A percentile compares a stretch with the other conserved stretches of the same genome.
phyloP scores from a whole-genome alignment of 2,888 invertebrate species.

The Clivina fossor region DNA sequence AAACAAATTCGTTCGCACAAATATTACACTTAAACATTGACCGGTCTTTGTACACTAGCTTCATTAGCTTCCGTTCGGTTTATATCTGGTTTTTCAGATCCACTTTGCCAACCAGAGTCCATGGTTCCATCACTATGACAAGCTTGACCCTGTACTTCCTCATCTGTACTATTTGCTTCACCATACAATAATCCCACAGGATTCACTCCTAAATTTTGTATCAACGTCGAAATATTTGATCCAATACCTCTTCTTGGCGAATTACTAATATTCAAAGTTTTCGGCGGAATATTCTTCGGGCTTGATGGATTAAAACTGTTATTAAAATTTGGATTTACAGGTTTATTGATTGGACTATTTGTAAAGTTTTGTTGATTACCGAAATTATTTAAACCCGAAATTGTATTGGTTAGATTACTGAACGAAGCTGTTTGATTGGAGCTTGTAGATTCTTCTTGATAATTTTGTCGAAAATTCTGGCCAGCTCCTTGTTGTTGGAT shows the following conservation, averaged over 20 bases:
- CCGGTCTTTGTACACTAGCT: slow-evolving; percentile 44
- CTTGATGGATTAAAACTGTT: slow-evolving; percentile 43
- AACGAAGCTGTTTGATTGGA: slow-evolving; percentile 26
- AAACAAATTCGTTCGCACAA: neutral
- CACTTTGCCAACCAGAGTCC: slow-evolving; percentile 72
- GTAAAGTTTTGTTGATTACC: slow-evolving; percentile 44
- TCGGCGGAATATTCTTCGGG: slow-evolving; percentile 46
- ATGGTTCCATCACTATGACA: slow-evolving; percentile 58
- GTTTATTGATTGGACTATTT: slow-evolving; percentile 43
- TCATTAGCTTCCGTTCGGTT: slow-evolving; percentile 44
- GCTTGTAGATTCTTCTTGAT: slow-evolving; percentile 17
- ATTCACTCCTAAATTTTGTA: slow-evolving; percentile 55
- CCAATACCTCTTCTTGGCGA: slow-evolving; percentile 52
- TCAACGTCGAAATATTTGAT: slow-evolving; percentile 55
- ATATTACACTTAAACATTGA: slow-evolving; percentile 45
- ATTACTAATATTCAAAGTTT: slow-evolving; percentile 44
- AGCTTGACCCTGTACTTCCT: slow-evolving; percentile 49
- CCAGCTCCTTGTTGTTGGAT: slow-evolving; percentile 55
- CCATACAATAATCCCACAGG: slow-evolving; percentile 53
- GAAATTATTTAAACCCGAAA: slow-evolving; percentile 50
- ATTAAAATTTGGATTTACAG: slow-evolving; percentile 41
- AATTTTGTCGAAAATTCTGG: slow-evolving; percentile 38
- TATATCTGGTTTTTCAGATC: slow-evolving; percentile 61
- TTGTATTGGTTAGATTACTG: slow-evolving; percentile 51
- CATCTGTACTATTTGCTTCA: slow-evolving; percentile 48